Evolutionary conservation across 2,113 vertebrate genomes (phyloP).

Genomic region (Sciurus niger): DNA sequence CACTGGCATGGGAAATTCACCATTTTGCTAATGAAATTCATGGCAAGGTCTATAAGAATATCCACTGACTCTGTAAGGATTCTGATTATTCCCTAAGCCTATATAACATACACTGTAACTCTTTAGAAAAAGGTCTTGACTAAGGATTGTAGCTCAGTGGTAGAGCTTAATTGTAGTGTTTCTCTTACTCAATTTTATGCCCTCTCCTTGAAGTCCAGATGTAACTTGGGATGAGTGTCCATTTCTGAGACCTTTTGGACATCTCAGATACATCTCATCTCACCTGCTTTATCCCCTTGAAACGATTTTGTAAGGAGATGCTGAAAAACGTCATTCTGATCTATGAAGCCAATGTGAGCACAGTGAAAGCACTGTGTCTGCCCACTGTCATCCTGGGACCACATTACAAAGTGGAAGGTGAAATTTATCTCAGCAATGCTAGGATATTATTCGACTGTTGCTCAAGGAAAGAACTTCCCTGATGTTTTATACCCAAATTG

Average conservation of each 20-base stretch:
- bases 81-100: conserved; percentile 95
- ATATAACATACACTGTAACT: conserved; percentile 97
- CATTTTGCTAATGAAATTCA: conserved; percentile 96
- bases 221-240: conserved; percentile 91
- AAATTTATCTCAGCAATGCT: conserved; percentile 92
- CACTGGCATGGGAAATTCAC: conserved; percentile 64
- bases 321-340: conserved; percentile 94
- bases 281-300: conserved; percentile 95
- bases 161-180: conserved; percentile 90
- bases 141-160: no score
- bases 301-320: conserved; percentile 94
- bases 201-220: conserved; percentile 95
- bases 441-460: conserved; percentile 91
- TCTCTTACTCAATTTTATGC: conserved; percentile 95
- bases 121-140: conserved; percentile 92
- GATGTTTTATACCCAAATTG: conserved; percentile 94
- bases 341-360: conserved; percentile 90
- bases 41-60: conserved; percentile 94
- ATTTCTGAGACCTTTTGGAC: conserved; percentile 90
- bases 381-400: conserved; percentile 93
- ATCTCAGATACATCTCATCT: conserved; percentile 85
- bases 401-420: conserved; percentile 93
- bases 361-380: conserved; percentile 95
- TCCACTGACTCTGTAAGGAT: conserved; percentile 96
- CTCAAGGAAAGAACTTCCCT: conserved; percentile 93